phyloP scores from a whole-genome alignment of 2,797 vertebrate species.

The Ciconia nigra region DNA sequence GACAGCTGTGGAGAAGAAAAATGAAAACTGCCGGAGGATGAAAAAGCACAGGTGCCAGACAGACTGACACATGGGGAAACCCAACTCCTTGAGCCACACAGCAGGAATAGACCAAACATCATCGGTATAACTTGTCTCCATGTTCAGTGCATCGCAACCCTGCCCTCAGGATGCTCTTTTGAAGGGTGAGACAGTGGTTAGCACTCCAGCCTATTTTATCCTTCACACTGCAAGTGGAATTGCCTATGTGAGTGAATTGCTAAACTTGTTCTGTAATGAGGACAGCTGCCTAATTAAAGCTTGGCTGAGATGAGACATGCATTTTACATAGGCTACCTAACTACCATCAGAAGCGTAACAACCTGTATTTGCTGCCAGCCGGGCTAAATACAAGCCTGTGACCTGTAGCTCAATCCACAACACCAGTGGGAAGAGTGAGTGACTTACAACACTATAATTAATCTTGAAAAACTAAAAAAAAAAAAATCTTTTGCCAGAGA shows the following conservation, averaged over 20 bases:
- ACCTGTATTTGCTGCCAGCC: background rate
- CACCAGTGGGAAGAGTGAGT: background rate
- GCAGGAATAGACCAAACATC: slow-evolving; percentile 1
- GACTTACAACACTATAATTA: background rate
- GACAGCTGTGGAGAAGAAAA: background rate
- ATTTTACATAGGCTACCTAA: background rate
- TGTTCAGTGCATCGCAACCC: background rate
- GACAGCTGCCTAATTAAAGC: background rate
- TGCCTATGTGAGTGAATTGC: background rate
- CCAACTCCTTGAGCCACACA: background rate
- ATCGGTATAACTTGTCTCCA: background rate
- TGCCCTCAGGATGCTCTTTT: background rate
- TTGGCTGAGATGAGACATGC: background rate
- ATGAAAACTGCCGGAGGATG: background rate
- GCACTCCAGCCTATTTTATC: background rate
- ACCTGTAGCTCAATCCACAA: background rate
- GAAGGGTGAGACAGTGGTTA: background rate
- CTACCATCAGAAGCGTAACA: background rate
- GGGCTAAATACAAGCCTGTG: background rate
- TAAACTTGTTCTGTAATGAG: background rate
- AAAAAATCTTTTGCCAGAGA: background rate
- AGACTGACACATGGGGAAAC: background rate
- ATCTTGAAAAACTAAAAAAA: background rate
- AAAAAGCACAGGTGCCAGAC: background rate
- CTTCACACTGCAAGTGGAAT: background rate